Percentiles rank a stretch among this genome's conserved stretches.
Conservation (phyloP, 2,113 vertebrate genomes). For the Epinephelus fuscoguttatus region DNA sequence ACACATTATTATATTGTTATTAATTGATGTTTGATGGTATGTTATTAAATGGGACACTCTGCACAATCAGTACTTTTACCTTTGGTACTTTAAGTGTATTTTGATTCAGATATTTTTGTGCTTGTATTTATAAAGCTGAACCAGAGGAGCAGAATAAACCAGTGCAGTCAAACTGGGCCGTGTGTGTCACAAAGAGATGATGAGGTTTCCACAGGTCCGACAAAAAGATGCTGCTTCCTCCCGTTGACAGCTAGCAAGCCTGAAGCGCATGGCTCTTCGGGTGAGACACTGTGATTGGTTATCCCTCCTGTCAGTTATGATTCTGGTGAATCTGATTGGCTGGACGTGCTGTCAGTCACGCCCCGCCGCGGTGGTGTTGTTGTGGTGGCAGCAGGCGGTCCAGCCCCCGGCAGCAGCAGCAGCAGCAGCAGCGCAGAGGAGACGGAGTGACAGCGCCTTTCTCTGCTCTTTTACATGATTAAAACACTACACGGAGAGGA, state of each 20-base stretch:
- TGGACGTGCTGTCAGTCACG: conserved; percentile 28
- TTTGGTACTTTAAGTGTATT: no score
- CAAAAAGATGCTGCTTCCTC: no score
- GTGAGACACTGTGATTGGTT: conserved; percentile 3
- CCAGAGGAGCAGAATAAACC: not conserved
- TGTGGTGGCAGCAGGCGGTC: conserved; percentile 5
- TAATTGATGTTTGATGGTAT: no score
- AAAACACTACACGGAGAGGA: conserved; percentile 57
- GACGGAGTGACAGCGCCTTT: conserved; percentile 61
- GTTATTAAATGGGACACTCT: no score
- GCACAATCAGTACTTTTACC: no score
- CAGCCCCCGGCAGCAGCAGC: not conserved
- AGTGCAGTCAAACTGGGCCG: not conserved
- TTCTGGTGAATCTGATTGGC: conserved; percentile 42
- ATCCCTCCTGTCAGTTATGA: not conserved
- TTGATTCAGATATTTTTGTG: no score
- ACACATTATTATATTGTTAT: no score
- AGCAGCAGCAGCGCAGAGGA: conserved; percentile 32
- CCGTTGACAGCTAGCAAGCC: not conserved
- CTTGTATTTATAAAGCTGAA: no score
- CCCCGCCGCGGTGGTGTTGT: not conserved
- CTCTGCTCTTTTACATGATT: conserved; percentile 71
- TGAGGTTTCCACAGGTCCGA: no score
- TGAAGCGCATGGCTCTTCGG: not conserved
- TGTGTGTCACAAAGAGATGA: no score